These are phyloP conservation scores for Crotalus tigris DNA, from an alignment of 2,113 vertebrate genomes.

Conservation along the genomic window DNA sequence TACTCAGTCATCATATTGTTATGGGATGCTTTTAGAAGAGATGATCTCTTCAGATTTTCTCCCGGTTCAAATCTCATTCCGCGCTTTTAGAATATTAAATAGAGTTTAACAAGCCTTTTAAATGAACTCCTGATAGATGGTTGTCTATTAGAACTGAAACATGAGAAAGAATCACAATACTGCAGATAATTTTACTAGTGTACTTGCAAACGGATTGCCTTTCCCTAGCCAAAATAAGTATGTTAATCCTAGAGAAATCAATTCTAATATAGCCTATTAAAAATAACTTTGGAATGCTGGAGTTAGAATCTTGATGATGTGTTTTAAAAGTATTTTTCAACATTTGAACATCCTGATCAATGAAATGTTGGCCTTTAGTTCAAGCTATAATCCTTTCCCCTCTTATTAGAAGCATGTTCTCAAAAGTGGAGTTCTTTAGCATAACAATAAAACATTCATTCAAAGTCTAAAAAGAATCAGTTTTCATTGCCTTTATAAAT, in stretches of 20 bases:
- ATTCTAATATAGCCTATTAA: neutral
- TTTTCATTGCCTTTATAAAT: slow-evolving; percentile 14
- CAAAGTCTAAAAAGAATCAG: slow-evolving; percentile 23
- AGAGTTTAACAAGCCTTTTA: slow-evolving; percentile 69
- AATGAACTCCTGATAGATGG: slow-evolving; percentile 63
- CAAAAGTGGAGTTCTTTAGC: neutral
- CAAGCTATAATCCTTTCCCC: neutral
- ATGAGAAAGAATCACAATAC: neutral
- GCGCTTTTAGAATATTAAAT: slow-evolving; percentile 54
- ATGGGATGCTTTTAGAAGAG: slow-evolving; percentile 56
- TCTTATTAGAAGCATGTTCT: neutral
- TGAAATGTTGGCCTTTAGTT: slow-evolving; percentile 8
- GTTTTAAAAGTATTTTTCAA: slow-evolving; percentile 20
- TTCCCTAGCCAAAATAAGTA: slow-evolving; percentile 18
- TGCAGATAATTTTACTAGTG: neutral
- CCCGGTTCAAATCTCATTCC: slow-evolving; percentile 61
- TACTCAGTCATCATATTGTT: slow-evolving; percentile 67
- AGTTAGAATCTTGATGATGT: neutral
- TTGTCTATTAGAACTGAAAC: slow-evolving; percentile 31
- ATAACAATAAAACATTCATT: slow-evolving; percentile 16
- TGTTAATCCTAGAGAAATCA: neutral
- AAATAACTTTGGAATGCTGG: slow-evolving; percentile 15
- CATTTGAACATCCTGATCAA: neutral
- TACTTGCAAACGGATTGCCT: slow-evolving; percentile 26
- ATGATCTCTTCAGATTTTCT: slow-evolving; percentile 44